A percentile compares a stretch with the other conserved stretches of the same genome.
These are phyloP conservation scores for Pundamilia nyererei DNA, from an alignment of 2,113 vertebrate species.

Conservation along the genomic window DNA sequence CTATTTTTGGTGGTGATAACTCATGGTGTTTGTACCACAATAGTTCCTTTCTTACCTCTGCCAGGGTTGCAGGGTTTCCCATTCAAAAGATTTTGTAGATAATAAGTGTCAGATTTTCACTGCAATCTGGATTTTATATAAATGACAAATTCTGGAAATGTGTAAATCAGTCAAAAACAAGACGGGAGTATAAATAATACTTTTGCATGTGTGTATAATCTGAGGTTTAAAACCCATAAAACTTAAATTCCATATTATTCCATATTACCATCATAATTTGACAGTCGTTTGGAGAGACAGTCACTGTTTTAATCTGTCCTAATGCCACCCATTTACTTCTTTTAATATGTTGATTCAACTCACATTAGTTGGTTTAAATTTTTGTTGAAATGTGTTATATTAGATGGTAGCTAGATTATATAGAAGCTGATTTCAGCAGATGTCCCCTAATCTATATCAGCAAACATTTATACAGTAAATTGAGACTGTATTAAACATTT, in stretches of 20 bases:
- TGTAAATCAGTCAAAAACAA: neutral
- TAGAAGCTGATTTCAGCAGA: neutral
- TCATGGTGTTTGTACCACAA: accelerated
- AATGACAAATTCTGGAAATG: neutral
- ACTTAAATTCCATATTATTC: neutral
- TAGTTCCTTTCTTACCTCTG: neutral
- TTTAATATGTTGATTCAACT: neutral
- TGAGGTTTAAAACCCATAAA: neutral
- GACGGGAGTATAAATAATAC: accelerated
- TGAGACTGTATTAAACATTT: neutral
- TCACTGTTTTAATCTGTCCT: neutral
- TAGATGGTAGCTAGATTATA: neutral
- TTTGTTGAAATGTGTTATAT: neutral
- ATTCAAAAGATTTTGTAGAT: neutral
- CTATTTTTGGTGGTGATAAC: neutral
- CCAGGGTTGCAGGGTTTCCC: neutral
- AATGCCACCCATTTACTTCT: neutral
- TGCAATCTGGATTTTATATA: neutral
- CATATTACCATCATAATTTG: neutral
- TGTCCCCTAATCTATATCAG: neutral
- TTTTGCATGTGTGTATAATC: neutral
- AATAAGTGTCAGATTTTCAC: neutral
- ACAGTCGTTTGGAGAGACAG: neutral
- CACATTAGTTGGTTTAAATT: neutral
- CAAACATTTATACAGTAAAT: neutral